Evolutionary conservation across 2,797 vertebrate genomes (phyloP).

Genomic region (Echeneis naucrates): DNA sequence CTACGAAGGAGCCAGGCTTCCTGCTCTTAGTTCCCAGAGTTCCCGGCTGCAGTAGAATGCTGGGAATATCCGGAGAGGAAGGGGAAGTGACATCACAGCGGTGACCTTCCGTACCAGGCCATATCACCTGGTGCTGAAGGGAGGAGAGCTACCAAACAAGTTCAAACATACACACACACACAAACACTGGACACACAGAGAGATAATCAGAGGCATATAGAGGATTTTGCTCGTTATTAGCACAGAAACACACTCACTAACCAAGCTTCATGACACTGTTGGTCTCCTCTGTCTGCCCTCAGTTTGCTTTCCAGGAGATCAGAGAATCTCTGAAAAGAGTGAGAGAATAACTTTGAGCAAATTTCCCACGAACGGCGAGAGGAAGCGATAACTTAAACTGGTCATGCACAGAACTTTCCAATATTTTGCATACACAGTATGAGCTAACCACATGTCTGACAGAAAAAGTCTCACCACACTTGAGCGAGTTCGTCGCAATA

Average conservation of each 20-base stretch:
- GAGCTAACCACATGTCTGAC: constrained; percentile 23
- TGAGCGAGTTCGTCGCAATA: constrained; percentile 37
- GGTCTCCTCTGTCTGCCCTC: constrained; percentile 24
- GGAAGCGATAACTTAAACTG: constrained; percentile 57
- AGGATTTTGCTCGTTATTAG: constrained; percentile 14
- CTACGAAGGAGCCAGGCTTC: constrained; percentile 80
- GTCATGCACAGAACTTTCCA: constrained; percentile 53
- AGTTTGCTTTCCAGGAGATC: constrained; percentile 40
- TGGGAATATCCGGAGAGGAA: constrained; percentile 90
- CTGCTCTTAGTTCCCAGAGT: constrained; percentile 85
- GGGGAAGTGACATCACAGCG: constrained; percentile 85
- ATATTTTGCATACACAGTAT: constrained; percentile 22
- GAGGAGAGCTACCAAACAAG: constrained; percentile 60
- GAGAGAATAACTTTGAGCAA: neutral
- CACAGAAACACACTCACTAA: constrained; percentile 17
- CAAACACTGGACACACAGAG: constrained; percentile 24
- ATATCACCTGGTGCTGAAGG: constrained; percentile 83
- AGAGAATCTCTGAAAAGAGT: too few species aligned
- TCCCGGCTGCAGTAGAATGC: constrained; percentile 84
- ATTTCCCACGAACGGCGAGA: constrained; percentile 60
- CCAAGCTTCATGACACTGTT: constrained; percentile 22
- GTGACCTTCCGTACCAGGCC: constrained; percentile 85
- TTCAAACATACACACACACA: constrained; percentile 31
- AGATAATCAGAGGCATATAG: constrained; percentile 11
- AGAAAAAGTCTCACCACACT: constrained; percentile 24